Base-by-base conservation (phyloP, 2,797 vertebrate genomes). In the Acrossocheilus fasciatus region DNA sequence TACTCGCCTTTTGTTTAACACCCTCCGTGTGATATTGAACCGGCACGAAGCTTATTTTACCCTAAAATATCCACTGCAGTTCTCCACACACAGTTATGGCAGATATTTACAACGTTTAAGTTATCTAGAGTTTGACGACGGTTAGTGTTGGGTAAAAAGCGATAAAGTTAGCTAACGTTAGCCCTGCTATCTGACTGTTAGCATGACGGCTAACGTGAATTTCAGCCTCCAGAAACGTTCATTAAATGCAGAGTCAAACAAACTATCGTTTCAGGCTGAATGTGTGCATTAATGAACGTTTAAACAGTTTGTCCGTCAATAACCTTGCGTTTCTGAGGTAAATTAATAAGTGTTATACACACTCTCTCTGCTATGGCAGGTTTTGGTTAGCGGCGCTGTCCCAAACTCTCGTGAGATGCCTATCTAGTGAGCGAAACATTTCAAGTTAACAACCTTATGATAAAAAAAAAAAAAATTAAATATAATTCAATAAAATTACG, bases 1-100 rank as follows among this genome's bases (percentile, higher is more conserved):
- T 23, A 41, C 68, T 79, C 66, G 84, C 85, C 85, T 86, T 81
- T 86, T 86, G 85, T 86, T 86, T 75, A 66, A 81, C 85, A 54
- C 57, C 78, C 69, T 72, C 30, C 26, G 34, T 81, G 34, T 47
- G 23, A 75, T 66, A 68, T 68, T 75, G 17, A 64, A 11, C 85
- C 54, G 54, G 43, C 30, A 80, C 41, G 54, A 72, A 23, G 70
- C 43, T 30, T 4, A 2, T 43, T 15, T 34, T 4, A 62, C 34
- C 69, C 10, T 66, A 1, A 66, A 15, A 12, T 43, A 23, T n/a
- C 17, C 6, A 50, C 4, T 15, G 1, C 18, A 43, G 34, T 4
- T 52, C n/a, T 34, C 20, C 11, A 52, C 69, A 15, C 15, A 39
- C 30, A n/a, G 6, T 18, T 12, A 41, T 14, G 11, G 23, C 23